These are phyloP conservation scores for Watersipora subatra DNA, from an alignment of 1,140 invertebrate genomes.

Conservation along the genomic window DNA sequence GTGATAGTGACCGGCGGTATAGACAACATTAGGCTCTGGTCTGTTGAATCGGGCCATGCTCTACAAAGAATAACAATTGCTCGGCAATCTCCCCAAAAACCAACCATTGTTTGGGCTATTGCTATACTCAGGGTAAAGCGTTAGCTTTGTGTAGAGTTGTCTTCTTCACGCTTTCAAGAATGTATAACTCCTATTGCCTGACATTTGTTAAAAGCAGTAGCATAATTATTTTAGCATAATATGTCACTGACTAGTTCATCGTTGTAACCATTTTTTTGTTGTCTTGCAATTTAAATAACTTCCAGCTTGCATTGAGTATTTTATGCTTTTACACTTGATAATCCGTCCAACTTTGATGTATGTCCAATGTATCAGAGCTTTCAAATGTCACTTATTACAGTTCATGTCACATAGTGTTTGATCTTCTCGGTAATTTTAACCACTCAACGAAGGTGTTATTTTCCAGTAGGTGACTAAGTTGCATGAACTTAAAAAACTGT, in stretches of 20 bases:
- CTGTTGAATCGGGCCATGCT: conserved; percentile 64
- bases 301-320: too few relatives aligned
- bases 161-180: background rate
- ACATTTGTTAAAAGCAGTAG: background rate
- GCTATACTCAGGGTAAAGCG: conserved; percentile 48
- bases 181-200: background rate
- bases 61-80: conserved; percentile 63
- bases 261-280: too few relatives aligned
- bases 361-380: too few relatives aligned
- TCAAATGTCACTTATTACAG: too few relatives aligned
- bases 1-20: conserved; percentile 68
- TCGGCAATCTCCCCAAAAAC: conserved; percentile 42
- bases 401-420: too few relatives aligned
- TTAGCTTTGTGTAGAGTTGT: background rate
- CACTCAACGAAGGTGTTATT: too few relatives aligned
- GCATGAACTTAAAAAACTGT: too few relatives aligned
- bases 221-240: background rate
- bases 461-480: too few relatives aligned
- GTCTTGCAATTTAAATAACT: too few relatives aligned
- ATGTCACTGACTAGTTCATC: background rate
- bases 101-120: conserved; percentile 74
- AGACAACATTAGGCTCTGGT: conserved; percentile 74
- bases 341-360: too few relatives aligned
- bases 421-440: too few relatives aligned
- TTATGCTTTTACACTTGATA: too few relatives aligned